phyloP scores from a whole-genome alignment of 2,113 vertebrate genomes.

The Paracanthobrama guichenoti region DNA sequence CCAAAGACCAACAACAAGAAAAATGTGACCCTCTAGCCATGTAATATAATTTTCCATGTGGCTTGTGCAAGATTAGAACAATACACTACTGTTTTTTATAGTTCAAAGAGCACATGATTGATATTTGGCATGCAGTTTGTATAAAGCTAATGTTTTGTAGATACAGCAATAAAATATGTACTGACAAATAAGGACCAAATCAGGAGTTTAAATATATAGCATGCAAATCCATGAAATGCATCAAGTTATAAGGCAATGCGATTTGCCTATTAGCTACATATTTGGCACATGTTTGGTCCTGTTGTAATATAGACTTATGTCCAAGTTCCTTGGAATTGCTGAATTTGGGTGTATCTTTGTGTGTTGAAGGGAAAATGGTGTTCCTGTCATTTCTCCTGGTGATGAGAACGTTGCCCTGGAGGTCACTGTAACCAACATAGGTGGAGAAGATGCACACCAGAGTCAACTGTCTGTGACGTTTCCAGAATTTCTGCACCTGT shows the following conservation, averaged over 20 bases:
- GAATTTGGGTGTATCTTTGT: neutral
- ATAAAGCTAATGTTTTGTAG: neutral
- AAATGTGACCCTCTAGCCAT: slow-evolving; percentile 31
- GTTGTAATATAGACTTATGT: neutral
- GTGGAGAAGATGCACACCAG: slow-evolving; percentile 89
- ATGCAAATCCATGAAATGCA: neutral
- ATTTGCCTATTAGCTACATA: neutral
- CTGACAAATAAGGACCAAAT: neutral
- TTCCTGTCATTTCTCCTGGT: slow-evolving; percentile 84
- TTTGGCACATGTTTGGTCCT: neutral
- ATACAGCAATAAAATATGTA: neutral
- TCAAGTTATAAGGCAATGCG: neutral
- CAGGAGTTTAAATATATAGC: neutral
- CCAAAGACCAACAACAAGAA: slow-evolving; percentile 36
- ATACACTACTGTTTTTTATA: neutral
- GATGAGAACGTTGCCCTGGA: slow-evolving; percentile 86
- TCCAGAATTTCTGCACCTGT: slow-evolving; percentile 82
- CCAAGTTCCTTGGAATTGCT: neutral
- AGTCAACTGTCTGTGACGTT: slow-evolving; percentile 77
- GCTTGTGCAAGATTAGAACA: neutral
- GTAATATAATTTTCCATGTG: slow-evolving; percentile 7
- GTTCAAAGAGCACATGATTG: neutral
- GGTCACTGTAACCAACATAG: slow-evolving; percentile 85
- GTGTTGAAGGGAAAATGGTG: slow-evolving; percentile 75
- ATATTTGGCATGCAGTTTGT: neutral